Evolutionary conservation across 2,888 invertebrate genomes (phyloP), one percentile per base, ranked within the genome.

Genomic region (Rotaria sp.): DNA sequence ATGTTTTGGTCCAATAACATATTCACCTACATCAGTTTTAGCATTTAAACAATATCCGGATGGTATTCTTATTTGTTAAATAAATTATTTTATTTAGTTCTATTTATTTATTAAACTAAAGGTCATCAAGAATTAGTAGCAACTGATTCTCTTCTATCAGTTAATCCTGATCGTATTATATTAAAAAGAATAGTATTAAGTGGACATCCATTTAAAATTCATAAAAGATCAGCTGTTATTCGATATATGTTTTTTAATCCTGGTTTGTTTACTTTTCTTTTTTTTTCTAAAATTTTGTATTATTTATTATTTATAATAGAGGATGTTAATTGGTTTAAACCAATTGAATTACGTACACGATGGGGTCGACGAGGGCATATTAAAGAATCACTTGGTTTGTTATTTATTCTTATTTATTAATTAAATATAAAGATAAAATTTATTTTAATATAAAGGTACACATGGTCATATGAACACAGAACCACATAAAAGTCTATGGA

Each of bases 401-500:
- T n/a, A n/a, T n/a, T n/a, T n/a, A n/a, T n/a, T n/a, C n/a, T n/a
- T n/a, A n/a, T n/a, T n/a, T n/a, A n/a, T n/a, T n/a, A n/a, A n/a
- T n/a, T n/a, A n/a, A n/a, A n/a, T n/a, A n/a, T n/a, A n/a, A n/a
- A n/a, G n/a, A n/a, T n/a, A n/a, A n/a, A n/a, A n/a, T n/a, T n/a
- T n/a, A n/a, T n/a, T n/a, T n/a, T n/a, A n/a, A n/a, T n/a, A n/a
- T n/a, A n/a, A n/a, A n/a, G n/a, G n/a, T 90, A 99, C 99, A 0
- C 99, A 99, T 90, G 99, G 99, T 0, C 97, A 98, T 90, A 97
- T 99, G 97, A 99, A 99, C n/a, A n/a, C n/a, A n/a, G n/a, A n/a
- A n/a, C n/a, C n/a, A n/a, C n/a, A n/a, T n/a, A n/a, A n/a, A n/a
- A n/a, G n/a, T n/a, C n/a, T n/a, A n/a, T n/a, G n/a, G n/a, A n/a